These are phyloP conservation scores for Sipha flava DNA, from an alignment of 1,140 invertebrate species.

Conservation along the genomic window DNA sequence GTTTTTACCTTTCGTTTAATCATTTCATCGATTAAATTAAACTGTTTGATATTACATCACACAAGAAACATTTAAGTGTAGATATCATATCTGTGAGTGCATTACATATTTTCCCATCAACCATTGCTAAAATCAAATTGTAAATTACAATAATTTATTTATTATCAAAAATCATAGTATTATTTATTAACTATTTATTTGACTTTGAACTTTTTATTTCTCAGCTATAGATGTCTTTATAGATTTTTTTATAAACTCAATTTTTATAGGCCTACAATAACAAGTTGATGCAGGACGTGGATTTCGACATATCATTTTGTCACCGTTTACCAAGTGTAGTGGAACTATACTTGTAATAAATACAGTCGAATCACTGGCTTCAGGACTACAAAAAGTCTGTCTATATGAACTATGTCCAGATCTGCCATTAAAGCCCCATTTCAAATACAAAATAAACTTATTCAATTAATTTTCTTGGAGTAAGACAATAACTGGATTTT, in stretches of 20 bases:
- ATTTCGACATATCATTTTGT: not conserved
- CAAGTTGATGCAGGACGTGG: not conserved
- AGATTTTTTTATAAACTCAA: not conserved
- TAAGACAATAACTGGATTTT: not conserved
- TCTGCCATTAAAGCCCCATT: not conserved
- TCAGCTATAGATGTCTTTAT: not conserved
- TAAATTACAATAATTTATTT: not conserved
- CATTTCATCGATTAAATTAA: not conserved
- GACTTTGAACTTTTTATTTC: not conserved
- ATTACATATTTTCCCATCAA: slow-evolving; percentile 12
- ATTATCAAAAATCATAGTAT: not conserved
- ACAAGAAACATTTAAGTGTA: not conserved
- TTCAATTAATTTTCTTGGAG: not conserved
- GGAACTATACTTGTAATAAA: not conserved
- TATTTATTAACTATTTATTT: not conserved
- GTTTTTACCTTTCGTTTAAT: not conserved
- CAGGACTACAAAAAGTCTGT: not conserved
- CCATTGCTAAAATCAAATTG: not conserved
- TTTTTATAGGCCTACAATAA: not conserved
- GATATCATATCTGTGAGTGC: not conserved
- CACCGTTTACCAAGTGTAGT: not conserved
- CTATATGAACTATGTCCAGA: not conserved
- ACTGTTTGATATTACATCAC: not conserved
- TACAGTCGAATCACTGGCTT: not conserved
- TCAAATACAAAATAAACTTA: not conserved